Conservation (phyloP, 2,888 invertebrate species). For the Dicycla oo region DNA sequence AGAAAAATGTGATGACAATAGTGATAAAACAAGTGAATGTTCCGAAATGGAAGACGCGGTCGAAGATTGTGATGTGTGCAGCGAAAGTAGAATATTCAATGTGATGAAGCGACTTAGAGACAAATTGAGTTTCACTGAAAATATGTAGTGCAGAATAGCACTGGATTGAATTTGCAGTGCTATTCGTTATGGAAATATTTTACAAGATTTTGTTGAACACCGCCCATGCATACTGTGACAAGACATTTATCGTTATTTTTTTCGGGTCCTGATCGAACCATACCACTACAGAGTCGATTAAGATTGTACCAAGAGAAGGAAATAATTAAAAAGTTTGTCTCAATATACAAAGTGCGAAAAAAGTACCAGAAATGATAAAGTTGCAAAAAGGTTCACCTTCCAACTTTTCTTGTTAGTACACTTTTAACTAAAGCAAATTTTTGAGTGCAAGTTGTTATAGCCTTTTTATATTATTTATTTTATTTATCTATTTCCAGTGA, state of each 20-base stretch:
- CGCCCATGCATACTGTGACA: neutral
- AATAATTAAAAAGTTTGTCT: neutral
- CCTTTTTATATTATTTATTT: conserved; percentile 24
- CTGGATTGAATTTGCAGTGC: conserved; percentile 19
- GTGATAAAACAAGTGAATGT: conserved; percentile 35
- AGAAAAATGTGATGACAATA: conserved; percentile 19
- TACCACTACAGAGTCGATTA: neutral
- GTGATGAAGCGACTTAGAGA: conserved; percentile 81
- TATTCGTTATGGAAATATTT: conserved; percentile 13
- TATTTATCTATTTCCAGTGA: conserved; percentile 14
- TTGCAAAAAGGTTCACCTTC: neutral
- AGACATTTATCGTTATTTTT: neutral
- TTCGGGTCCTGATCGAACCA: neutral
- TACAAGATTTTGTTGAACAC: conserved; percentile 2
- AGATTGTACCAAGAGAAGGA: conserved; percentile 5
- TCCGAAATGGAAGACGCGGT: conserved; percentile 38
- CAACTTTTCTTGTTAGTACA: neutral
- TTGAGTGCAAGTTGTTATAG: neutral
- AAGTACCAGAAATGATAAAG: neutral
- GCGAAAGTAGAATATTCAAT: conserved; percentile 81
- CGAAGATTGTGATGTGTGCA: conserved; percentile 79
- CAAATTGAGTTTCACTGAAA: conserved; percentile 78
- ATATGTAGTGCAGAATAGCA: conserved; percentile 48
- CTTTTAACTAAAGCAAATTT: neutral
- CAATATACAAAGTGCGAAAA: neutral